A percentile compares a stretch with the other conserved stretches of the same genome.
Evolutionary conservation across 2,888 invertebrate genomes (phyloP).

Genomic region (Pyralis farinalis): DNA sequence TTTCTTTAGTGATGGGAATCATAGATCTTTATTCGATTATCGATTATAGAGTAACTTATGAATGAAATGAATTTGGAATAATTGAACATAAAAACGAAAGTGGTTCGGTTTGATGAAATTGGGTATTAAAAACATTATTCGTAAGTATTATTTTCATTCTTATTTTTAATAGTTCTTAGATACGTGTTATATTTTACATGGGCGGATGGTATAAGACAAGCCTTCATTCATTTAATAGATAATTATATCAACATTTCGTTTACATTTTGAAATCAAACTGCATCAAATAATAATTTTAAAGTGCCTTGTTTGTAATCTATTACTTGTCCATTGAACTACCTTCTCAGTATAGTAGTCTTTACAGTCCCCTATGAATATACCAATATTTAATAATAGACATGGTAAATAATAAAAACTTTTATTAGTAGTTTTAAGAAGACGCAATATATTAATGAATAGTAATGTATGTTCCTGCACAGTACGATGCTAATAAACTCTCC

Average conservation of each 20-base stretch:
- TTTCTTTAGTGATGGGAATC: background rate
- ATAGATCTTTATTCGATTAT: background rate
- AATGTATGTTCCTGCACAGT: background rate
- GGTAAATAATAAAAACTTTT: background rate
- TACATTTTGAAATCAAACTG: background rate
- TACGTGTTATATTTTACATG: background rate
- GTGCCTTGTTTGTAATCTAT: slow-evolving; percentile 8
- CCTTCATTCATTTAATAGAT: background rate
- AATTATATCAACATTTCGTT: no score
- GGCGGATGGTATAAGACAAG: background rate
- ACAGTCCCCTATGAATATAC: slow-evolving; percentile 3
- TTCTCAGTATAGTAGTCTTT: background rate
- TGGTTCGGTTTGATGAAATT: background rate
- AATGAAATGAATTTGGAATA: background rate
- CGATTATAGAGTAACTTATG: background rate
- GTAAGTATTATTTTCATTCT: slow-evolving; percentile 3
- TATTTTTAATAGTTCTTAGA: background rate
- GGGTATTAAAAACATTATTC: slow-evolving; percentile 1
- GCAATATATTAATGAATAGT: slow-evolving; percentile 5
- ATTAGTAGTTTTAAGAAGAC: slow-evolving; percentile 3
- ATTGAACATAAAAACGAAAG: background rate
- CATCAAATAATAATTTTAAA: slow-evolving; percentile 3
- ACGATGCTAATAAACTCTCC: no score
- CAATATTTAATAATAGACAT: slow-evolving; percentile 3
- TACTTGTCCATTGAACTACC: background rate